A percentile compares a stretch with the other conserved stretches of the same genome.
phyloP scores from a whole-genome alignment of 2,113 vertebrate genomes.

The Apodemus sylvaticus region DNA sequence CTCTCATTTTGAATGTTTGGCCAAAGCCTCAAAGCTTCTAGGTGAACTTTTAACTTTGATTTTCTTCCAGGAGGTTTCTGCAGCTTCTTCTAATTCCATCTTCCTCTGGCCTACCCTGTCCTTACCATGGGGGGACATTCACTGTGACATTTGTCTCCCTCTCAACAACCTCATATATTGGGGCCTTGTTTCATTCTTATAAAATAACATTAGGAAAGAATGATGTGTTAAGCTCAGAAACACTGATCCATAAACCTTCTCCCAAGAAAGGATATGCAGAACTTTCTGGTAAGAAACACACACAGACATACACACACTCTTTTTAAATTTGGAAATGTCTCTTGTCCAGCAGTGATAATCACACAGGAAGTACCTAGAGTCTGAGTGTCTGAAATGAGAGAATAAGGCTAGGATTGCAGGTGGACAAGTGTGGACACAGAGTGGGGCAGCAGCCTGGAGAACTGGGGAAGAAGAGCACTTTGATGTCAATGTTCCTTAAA shows the following conservation, averaged over 20 bases:
- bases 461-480: slow-evolving; percentile 22
- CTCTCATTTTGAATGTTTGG: neutral
- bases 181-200: neutral
- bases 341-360: neutral
- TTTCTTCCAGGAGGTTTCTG: neutral
- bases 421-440: neutral
- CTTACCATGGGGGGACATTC: neutral
- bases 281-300: neutral
- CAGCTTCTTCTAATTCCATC: neutral
- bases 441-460: neutral
- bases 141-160: neutral
- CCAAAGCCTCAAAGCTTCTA: neutral
- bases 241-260: neutral
- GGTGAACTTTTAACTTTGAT: neutral
- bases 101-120: neutral
- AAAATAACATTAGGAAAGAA: neutral
- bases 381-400: neutral
- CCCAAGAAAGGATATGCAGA: neutral
- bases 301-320: no score
- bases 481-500: slow-evolving; percentile 11
- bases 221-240: neutral
- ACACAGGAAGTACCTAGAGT: neutral
- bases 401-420: neutral
- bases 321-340: neutral
- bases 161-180: neutral